These are phyloP conservation scores for Macquaria australasica DNA, from an alignment of 2,113 vertebrate species.

Conservation along the genomic window DNA sequence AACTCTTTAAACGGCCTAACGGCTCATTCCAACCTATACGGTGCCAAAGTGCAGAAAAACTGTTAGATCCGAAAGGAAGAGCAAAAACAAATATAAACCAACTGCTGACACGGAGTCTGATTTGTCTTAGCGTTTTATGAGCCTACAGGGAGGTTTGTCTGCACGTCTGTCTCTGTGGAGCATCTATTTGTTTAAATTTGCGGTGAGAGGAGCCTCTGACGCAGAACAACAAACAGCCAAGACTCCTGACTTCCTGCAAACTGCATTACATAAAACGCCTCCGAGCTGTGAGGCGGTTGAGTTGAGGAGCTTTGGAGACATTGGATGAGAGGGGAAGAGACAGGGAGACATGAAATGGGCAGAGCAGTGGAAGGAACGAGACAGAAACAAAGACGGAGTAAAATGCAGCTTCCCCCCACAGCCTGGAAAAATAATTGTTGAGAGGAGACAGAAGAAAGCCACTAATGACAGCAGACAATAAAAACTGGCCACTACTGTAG, in stretches of 20 bases:
- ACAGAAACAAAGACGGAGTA: conserved; percentile 60
- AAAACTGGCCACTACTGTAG: conserved; percentile 61
- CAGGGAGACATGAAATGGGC: conserved; percentile 44
- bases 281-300: conserved; percentile 33
- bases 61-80: conserved; percentile 19
- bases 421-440: conserved; percentile 76
- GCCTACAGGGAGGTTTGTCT: conserved; percentile 59
- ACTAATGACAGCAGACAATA: conserved; percentile 82
- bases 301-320: conserved; percentile 33
- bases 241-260: conserved; percentile 48
- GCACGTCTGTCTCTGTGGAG: conserved; percentile 40
- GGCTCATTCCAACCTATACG: conserved; percentile 10
- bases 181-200: conserved; percentile 71
- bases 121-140: conserved; percentile 61
- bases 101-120: conserved; percentile 53
- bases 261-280: conserved; percentile 53
- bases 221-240: conserved; percentile 40
- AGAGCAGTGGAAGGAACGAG: conserved; percentile 44
- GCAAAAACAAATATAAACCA: conserved; percentile 43
- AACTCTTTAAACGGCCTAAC: background rate
- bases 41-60: conserved; percentile 19
- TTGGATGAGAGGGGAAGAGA: conserved; percentile 53
- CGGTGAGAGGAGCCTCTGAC: conserved; percentile 52
- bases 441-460: conserved; percentile 78
- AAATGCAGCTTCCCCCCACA: conserved; percentile 58